Evolutionary conservation across 2,797 vertebrate genomes (phyloP).

Genomic region (Poeciliopsis presidionis): DNA sequence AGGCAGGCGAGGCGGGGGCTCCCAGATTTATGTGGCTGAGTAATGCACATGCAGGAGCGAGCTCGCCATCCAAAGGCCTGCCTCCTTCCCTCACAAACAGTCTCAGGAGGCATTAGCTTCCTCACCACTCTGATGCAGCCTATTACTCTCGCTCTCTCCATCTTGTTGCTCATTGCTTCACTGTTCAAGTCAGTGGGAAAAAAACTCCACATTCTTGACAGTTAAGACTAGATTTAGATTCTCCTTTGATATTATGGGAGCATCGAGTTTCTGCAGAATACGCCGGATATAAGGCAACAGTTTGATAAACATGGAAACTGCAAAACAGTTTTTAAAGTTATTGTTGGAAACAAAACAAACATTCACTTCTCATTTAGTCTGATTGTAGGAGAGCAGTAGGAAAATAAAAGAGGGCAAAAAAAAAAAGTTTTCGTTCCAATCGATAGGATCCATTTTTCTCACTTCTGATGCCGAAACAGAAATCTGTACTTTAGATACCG

Average conservation of each 20-base stretch:
- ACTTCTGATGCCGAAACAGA: no score
- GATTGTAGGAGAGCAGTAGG: not conserved
- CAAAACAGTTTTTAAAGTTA: not conserved
- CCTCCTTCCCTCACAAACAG: constrained; percentile 70
- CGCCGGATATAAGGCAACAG: not conserved
- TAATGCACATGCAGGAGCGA: constrained; percentile 76
- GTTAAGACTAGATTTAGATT: constrained; percentile 38
- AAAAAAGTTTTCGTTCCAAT: not conserved
- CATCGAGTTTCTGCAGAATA: not conserved
- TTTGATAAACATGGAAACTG: not conserved
- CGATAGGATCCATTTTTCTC: no score
- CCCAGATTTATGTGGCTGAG: constrained; percentile 80
- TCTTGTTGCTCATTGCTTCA: constrained; percentile 52
- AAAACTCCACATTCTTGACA: constrained; percentile 38
- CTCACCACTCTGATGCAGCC: constrained; percentile 74
- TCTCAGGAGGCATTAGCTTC: constrained; percentile 77
- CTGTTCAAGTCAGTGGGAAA: constrained; percentile 38
- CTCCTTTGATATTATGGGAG: constrained; percentile 23
- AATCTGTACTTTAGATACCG: no score
- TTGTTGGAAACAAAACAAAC: not conserved
- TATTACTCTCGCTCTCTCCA: constrained; percentile 66
- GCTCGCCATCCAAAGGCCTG: constrained; percentile 70
- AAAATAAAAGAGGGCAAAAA: not conserved
- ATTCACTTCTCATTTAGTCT: not conserved
- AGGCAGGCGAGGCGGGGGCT: constrained; percentile 71